Evolutionary conservation across 2,888 invertebrate species (phyloP).

Genomic region (Lingula anatina): DNA sequence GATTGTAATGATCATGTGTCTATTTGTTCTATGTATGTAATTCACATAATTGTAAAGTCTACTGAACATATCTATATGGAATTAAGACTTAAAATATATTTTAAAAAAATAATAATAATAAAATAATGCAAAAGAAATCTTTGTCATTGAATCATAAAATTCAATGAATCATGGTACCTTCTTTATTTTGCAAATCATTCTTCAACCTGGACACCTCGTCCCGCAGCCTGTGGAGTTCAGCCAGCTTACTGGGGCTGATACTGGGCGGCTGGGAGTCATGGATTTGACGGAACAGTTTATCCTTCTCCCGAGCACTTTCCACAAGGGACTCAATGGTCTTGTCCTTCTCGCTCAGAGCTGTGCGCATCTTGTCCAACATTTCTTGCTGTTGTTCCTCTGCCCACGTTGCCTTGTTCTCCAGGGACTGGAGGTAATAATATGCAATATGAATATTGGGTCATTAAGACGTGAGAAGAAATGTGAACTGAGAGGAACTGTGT

Average conservation of each 20-base stretch:
- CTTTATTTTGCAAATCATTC: conserved; percentile 16
- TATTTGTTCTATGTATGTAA: too few relatives aligned
- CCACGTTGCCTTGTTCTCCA: conserved; percentile 14
- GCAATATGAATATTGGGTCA: conserved; percentile 1
- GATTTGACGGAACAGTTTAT: conserved; percentile 18
- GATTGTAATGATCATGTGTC: too few relatives aligned
- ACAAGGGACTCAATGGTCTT: conserved; percentile 23
- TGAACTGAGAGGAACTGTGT: too few relatives aligned
- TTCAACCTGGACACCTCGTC: conserved; percentile 14
- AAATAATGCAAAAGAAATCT: too few relatives aligned
- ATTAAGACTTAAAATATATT: too few relatives aligned
- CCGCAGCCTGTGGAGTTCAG: conserved; percentile 13
- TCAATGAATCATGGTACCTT: too few relatives aligned
- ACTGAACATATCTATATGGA: too few relatives aligned
- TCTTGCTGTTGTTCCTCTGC: conserved; percentile 17
- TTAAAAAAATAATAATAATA: too few relatives aligned
- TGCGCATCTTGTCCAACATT: conserved; percentile 17
- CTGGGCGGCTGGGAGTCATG: conserved; percentile 9
- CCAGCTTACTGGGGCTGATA: conserved; percentile 5
- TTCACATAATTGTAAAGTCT: too few relatives aligned
- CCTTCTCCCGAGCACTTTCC: conserved; percentile 26
- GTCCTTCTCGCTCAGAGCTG: conserved; percentile 23
- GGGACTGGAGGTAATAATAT: conserved; percentile 8
- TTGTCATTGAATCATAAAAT: too few relatives aligned
- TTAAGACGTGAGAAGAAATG: too few relatives aligned